Percentiles rank a stretch among this genome's conserved stretches.
Evolutionary conservation across 2,888 invertebrate genomes (phyloP).

Genomic region (Orchesellides sinensis): DNA sequence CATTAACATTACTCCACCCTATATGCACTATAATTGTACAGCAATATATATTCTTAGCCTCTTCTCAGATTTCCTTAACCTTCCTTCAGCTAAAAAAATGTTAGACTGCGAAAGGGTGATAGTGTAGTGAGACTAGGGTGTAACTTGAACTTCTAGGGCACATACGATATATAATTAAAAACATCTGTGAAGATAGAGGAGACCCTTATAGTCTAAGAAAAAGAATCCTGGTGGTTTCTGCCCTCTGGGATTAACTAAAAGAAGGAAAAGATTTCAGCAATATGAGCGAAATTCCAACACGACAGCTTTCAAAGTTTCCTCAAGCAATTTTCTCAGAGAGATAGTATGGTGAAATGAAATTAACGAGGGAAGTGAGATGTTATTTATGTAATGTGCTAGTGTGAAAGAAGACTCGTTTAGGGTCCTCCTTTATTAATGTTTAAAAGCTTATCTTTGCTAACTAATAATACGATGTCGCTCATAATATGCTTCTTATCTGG

Average conservation of each 20-base stretch:
- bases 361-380: slow-evolving; percentile 43
- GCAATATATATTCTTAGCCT: too few relatives aligned
- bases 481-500: too few relatives aligned
- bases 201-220: slow-evolving; percentile 3
- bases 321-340: slow-evolving; percentile 46
- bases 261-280: slow-evolving; percentile 28
- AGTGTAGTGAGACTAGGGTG: background rate
- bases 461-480: too few relatives aligned
- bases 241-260: slow-evolving; percentile 32
- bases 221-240: slow-evolving; percentile 19
- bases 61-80: too few relatives aligned
- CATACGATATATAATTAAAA: slow-evolving; percentile 55
- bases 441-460: too few relatives aligned
- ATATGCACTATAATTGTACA: too few relatives aligned
- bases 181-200: slow-evolving; percentile 43
- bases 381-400: slow-evolving; percentile 44
- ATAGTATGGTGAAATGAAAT: slow-evolving; percentile 32
- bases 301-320: slow-evolving; percentile 55
- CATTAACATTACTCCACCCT: too few relatives aligned
- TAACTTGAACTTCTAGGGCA: slow-evolving; percentile 69
- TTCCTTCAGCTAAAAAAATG: too few relatives aligned
- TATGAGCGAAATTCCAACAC: slow-evolving; percentile 51
- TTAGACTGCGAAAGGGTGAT: too few relatives aligned
- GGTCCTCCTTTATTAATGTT: background rate
- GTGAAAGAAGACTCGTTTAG: slow-evolving; percentile 6